phyloP scores from a whole-genome alignment of 2,113 vertebrate genomes.

The Colinus virginianus region DNA sequence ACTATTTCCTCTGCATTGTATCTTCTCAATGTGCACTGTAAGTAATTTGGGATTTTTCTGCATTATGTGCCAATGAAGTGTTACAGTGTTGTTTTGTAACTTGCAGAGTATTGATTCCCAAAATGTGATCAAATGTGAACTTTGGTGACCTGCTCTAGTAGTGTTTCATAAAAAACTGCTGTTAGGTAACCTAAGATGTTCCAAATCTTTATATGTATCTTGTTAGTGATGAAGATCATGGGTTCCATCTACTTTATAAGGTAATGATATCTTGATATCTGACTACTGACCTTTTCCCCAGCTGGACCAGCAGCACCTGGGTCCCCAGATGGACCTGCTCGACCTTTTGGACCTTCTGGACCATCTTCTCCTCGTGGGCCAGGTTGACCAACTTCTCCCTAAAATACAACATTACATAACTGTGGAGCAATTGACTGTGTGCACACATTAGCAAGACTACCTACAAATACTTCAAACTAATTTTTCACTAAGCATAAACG shows the following conservation, averaged over 20 bases:
- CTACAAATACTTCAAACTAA: background rate
- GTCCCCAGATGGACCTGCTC: slow-evolving; percentile 91
- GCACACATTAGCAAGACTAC: background rate
- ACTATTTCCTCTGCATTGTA: background rate
- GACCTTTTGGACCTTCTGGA: slow-evolving; percentile 96
- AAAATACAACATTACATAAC: slow-evolving; percentile 45
- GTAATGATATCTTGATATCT: background rate
- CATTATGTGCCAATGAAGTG: accelerated
- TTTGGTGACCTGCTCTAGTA: background rate
- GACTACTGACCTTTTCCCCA: slow-evolving; percentile 91
- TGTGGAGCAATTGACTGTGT: background rate
- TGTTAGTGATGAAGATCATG: background rate
- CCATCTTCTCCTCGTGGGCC: slow-evolving; percentile 94
- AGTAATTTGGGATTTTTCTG: background rate
- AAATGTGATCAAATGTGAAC: background rate
- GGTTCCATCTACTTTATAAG: background rate
- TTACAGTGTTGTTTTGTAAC: background rate
- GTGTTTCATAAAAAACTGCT: background rate
- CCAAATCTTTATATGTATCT: background rate
- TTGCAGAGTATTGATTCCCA: background rate
- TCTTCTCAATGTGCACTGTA: background rate
- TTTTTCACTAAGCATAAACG: background rate
- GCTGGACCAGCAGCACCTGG: slow-evolving; percentile 88
- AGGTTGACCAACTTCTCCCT: slow-evolving; percentile 91
- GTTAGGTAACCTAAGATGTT: background rate